Percentiles rank a stretch among this genome's conserved stretches.
phyloP scores from a whole-genome alignment of 2,113 vertebrate species.

The Gopherus evgoodei region DNA sequence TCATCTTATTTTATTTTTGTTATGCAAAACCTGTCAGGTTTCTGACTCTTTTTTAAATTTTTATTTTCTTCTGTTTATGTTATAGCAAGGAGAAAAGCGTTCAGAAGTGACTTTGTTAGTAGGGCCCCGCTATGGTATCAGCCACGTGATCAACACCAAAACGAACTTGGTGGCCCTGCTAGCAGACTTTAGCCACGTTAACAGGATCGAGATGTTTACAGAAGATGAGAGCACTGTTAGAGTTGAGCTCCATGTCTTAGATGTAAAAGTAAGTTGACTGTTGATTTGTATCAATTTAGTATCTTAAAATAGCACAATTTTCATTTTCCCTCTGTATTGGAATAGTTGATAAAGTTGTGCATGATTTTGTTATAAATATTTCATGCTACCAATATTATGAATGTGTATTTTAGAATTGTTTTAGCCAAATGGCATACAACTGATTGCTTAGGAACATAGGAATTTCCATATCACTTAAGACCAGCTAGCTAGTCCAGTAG shows the following conservation, averaged over 20 bases:
- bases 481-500: neutral
- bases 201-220: slow-evolving; percentile 98
- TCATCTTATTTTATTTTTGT: neutral
- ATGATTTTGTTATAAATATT: neutral
- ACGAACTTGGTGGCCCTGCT: slow-evolving; percentile 96
- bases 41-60: neutral
- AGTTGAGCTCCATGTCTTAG: slow-evolving; percentile 96
- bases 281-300: neutral
- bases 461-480: neutral
- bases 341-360: neutral
- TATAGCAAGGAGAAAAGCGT: slow-evolving; percentile 95
- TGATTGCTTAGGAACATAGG: neutral
- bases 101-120: slow-evolving; percentile 96
- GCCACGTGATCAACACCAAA: slow-evolving; percentile 98
- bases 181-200: slow-evolving; percentile 98
- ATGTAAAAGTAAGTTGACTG: slow-evolving; percentile 89
- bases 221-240: slow-evolving; percentile 92
- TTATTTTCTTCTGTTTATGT: slow-evolving; percentile 44
- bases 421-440: neutral
- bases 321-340: neutral
- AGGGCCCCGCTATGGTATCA: slow-evolving; percentile 95
- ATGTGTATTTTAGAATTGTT: neutral
- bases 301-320: neutral
- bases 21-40: neutral
- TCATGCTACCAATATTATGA: neutral